phyloP scores from a whole-genome alignment of 2,888 invertebrate genomes.

The Syrphus vitripennis region DNA sequence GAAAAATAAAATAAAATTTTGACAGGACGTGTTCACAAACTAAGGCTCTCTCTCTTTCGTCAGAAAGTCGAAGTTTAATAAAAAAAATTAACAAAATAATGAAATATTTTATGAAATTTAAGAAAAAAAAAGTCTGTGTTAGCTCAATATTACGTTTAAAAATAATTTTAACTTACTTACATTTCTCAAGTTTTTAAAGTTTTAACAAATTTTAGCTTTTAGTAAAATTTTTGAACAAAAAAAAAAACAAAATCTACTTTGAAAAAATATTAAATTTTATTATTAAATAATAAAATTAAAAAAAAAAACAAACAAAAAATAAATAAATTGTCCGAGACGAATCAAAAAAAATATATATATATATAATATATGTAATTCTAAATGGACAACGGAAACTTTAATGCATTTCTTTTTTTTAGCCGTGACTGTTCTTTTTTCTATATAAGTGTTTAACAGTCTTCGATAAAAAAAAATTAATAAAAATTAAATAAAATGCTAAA shows the following conservation, averaged over 20 bases:
- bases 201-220: slow-evolving; percentile 41
- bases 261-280: slow-evolving; percentile 22
- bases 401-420: slow-evolving; percentile 51
- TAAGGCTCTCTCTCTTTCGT: slow-evolving; percentile 21
- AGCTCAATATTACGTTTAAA: slow-evolving; percentile 63
- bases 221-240: slow-evolving; percentile 11
- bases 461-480: slow-evolving; percentile 7
- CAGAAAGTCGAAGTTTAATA: slow-evolving; percentile 29
- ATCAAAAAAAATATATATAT: slow-evolving; percentile 16
- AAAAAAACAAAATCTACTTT: not conserved
- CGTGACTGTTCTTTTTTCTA: slow-evolving; percentile 50
- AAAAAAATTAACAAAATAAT: not conserved
- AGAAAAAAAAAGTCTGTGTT: slow-evolving; percentile 64
- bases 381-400: slow-evolving; percentile 44
- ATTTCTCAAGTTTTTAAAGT: slow-evolving; percentile 52
- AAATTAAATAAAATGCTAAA: slow-evolving; percentile 15
- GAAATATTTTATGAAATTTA: slow-evolving; percentile 33
- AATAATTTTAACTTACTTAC: slow-evolving; percentile 15
- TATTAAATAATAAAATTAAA: slow-evolving; percentile 20
- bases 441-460: slow-evolving; percentile 46
- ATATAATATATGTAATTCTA: slow-evolving; percentile 9
- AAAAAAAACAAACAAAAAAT: not conserved
- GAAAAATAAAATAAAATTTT: slow-evolving; percentile 16
- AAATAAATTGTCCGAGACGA: slow-evolving; percentile 43
- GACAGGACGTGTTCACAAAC: slow-evolving; percentile 57